A percentile compares a stretch with the other conserved stretches of the same genome.
Evolutionary conservation across 2,888 invertebrate species (phyloP).

Genomic region (Phyto melanocephala): DNA sequence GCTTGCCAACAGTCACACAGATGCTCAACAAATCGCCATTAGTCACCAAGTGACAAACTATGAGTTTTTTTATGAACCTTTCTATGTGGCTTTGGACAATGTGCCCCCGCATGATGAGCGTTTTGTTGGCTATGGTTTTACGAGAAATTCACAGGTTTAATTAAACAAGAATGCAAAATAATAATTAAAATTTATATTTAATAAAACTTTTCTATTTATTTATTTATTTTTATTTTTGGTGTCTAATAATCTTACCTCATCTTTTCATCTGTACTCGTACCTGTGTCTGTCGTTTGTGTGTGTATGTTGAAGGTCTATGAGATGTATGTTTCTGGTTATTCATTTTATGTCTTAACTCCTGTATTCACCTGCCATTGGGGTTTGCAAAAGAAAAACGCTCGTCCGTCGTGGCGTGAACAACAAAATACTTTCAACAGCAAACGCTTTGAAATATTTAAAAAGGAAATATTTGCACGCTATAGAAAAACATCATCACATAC

Average conservation of each 20-base stretch:
- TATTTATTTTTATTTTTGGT: not conserved
- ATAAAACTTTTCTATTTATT: slow-evolving; percentile 2
- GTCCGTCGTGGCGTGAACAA: slow-evolving; percentile 91
- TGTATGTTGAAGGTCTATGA: slow-evolving; percentile 87
- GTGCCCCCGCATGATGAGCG: slow-evolving; percentile 92
- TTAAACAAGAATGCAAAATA: not conserved
- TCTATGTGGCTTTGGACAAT: slow-evolving; percentile 90
- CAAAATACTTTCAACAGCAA: slow-evolving; percentile 91
- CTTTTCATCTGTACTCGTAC: not conserved
- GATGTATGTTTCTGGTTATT: slow-evolving; percentile 93
- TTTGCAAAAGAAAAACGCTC: slow-evolving; percentile 86
- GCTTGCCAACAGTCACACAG: slow-evolving; percentile 67
- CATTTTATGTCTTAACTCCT: slow-evolving; percentile 92
- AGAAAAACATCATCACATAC: slow-evolving; percentile 66
- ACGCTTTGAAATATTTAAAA: slow-evolving; percentile 90
- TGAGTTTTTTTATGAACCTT: slow-evolving; percentile 93
- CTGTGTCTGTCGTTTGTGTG: not conserved
- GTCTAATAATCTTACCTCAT: not conserved
- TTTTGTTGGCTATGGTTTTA: slow-evolving; percentile 94
- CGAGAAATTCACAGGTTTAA: slow-evolving; percentile 92
- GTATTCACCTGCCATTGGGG: slow-evolving; percentile 95
- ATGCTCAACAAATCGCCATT: slow-evolving; percentile 80
- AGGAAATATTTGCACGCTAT: slow-evolving; percentile 89
- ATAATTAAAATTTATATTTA: slow-evolving; percentile 1
- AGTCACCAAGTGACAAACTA: slow-evolving; percentile 92